phyloP scores from a whole-genome alignment of 1,140 invertebrate species.

The Ectropis grisescens region DNA sequence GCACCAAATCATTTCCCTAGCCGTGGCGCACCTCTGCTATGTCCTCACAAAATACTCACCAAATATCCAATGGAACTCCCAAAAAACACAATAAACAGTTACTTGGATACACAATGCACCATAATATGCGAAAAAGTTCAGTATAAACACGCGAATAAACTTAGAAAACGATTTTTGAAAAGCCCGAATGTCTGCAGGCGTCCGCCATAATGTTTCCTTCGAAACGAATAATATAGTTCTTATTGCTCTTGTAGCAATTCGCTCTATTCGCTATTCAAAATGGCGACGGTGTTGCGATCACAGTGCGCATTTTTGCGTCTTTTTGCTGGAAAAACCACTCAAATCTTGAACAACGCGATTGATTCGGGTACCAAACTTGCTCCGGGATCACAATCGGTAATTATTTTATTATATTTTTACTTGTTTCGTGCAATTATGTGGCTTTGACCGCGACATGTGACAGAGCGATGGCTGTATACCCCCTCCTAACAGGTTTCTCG shows the following conservation, averaged over 20 bases:
- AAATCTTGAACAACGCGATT: slow-evolving; percentile 55
- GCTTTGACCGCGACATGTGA: slow-evolving; percentile 67
- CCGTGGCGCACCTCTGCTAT: slow-evolving; percentile 68
- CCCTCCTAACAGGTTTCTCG: slow-evolving; percentile 32
- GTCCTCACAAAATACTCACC: slow-evolving; percentile 66
- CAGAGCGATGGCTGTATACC: slow-evolving; percentile 63
- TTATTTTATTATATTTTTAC: slow-evolving; percentile 60
- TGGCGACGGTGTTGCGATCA: slow-evolving; percentile 68
- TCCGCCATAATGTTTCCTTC: slow-evolving; percentile 72
- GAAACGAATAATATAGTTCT: slow-evolving; percentile 71
- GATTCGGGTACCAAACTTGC: slow-evolving; percentile 49
- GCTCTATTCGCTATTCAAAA: slow-evolving; percentile 72
- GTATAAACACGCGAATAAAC: slow-evolving; percentile 68
- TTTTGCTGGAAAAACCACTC: slow-evolving; percentile 58
- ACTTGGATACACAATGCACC: slow-evolving; percentile 59
- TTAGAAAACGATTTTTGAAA: slow-evolving; percentile 71
- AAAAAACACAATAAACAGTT: slow-evolving; percentile 64
- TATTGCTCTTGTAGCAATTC: slow-evolving; percentile 67
- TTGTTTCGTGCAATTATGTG: slow-evolving; percentile 44
- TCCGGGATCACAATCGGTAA: slow-evolving; percentile 60
- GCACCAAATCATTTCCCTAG: slow-evolving; percentile 71
- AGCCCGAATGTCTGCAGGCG: slow-evolving; percentile 69
- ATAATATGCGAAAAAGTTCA: slow-evolving; percentile 71
- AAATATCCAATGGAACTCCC: slow-evolving; percentile 54
- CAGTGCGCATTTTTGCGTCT: slow-evolving; percentile 60